A percentile compares a stretch with the other conserved stretches of the same genome.
phyloP scores from a whole-genome alignment of 2,113 vertebrate genomes.

The Meles meles region DNA sequence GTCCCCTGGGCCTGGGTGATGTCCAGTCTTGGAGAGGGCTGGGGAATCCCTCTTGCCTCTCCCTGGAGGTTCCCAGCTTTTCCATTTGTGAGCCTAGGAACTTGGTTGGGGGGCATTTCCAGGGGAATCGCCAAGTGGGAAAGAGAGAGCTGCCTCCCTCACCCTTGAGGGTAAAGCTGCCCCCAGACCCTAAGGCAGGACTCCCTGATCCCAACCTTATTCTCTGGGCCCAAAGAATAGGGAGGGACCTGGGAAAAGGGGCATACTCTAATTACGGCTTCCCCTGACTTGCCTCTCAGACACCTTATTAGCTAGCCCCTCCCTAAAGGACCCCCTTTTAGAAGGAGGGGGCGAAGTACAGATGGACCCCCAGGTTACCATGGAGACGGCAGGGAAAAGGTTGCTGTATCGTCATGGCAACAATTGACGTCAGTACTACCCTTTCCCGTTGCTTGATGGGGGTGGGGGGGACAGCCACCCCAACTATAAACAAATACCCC shows the following conservation, averaged over 20 bases:
- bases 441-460: conserved; percentile 64
- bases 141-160: not conserved
- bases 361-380: conserved; percentile 74
- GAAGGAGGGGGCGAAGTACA: conserved; percentile 75
- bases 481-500: conserved; percentile 61
- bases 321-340: conserved; percentile 71
- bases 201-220: not conserved
- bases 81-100: not conserved
- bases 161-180: not conserved
- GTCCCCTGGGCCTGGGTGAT: not conserved
- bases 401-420: conserved; percentile 71
- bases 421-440: conserved; percentile 68
- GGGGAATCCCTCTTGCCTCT: conserved; percentile 19
- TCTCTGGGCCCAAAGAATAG: not conserved
- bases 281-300: conserved; percentile 50
- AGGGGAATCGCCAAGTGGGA: not conserved
- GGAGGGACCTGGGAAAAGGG: not conserved
- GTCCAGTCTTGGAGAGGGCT: not conserved
- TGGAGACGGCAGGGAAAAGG: conserved; percentile 71
- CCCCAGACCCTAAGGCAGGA: not conserved
- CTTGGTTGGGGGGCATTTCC: not conserved
- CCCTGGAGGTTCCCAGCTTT: conserved; percentile 26
- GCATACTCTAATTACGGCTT: not conserved
- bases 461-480: conserved; percentile 46
- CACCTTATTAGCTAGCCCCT: conserved; percentile 61